Evolutionary conservation across 2,113 vertebrate species (phyloP).

Genomic region (Numida meleagris): DNA sequence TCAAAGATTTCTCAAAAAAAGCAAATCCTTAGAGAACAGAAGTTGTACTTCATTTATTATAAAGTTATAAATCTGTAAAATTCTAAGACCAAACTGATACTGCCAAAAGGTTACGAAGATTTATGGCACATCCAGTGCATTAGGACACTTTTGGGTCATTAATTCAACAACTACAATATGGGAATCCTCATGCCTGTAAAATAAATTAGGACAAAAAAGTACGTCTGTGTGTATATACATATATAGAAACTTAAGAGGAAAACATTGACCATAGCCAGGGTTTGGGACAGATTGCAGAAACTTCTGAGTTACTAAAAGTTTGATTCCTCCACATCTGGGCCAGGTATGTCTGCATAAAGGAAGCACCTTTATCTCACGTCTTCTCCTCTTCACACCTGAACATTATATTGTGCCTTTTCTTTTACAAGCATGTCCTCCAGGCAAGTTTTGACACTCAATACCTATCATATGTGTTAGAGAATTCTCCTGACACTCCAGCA

Average conservation of each 20-base stretch:
- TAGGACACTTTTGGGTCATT: neutral
- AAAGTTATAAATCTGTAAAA: neutral
- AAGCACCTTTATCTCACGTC: neutral
- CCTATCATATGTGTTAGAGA: neutral
- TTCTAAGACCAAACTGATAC: neutral
- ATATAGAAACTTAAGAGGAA: neutral
- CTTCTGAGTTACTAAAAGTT: neutral
- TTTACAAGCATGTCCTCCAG: neutral
- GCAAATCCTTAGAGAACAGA: neutral
- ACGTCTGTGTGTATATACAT: neutral
- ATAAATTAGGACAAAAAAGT: neutral
- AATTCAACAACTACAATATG: neutral
- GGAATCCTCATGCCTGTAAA: neutral
- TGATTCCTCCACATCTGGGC: neutral
- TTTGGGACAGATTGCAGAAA: neutral
- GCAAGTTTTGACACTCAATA: neutral
- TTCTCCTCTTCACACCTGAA: neutral
- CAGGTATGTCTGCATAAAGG: neutral
- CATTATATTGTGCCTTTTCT: neutral
- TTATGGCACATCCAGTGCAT: rapidly evolving
- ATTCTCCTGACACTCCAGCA: neutral
- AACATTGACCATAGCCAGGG: neutral
- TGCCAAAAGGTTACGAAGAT: neutral
- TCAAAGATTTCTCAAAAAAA: neutral
- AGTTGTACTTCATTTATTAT: neutral